Conservation (phyloP, 2,888 invertebrate species). For the Apodemia hepburni region DNA sequence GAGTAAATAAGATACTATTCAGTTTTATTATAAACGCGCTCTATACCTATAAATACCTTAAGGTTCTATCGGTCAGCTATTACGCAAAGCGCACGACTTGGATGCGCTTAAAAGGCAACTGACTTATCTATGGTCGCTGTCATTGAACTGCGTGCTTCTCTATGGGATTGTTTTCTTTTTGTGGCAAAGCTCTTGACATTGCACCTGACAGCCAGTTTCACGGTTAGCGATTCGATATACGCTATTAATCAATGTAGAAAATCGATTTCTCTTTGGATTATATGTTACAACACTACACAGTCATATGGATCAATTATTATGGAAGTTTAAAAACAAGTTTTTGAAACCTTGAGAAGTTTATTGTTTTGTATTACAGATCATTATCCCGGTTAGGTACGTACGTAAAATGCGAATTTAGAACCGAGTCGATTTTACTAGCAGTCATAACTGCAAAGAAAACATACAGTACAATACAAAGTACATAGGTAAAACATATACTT, state of each 20-base stretch:
- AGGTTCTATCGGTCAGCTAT: constrained; percentile 41
- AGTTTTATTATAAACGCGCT: neutral
- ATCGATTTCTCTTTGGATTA: constrained; percentile 37
- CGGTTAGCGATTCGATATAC: constrained; percentile 42
- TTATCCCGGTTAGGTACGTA: neutral
- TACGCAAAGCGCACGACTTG: constrained; percentile 65
- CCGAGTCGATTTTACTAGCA: neutral
- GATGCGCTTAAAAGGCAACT: constrained; percentile 66
- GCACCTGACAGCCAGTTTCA: constrained; percentile 48
- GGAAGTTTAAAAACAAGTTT: neutral
- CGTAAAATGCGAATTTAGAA: neutral
- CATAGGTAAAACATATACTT: no score
- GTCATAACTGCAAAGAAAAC: neutral
- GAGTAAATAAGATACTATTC: no score
- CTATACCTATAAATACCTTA: constrained; percentile 42
- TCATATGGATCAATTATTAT: constrained; percentile 27
- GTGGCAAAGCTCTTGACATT: constrained; percentile 70
- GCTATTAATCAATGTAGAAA: constrained; percentile 45
- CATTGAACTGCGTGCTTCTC: constrained; percentile 65
- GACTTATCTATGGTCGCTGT: constrained; percentile 62
- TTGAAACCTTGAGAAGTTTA: constrained; percentile 38
- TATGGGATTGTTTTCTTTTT: constrained; percentile 64
- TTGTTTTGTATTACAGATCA: constrained; percentile 23
- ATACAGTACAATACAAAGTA: no score
- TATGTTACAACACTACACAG: constrained; percentile 36